These are phyloP conservation scores for Hystrix cristata DNA, from an alignment of 2,113 vertebrate species.

Conservation along the genomic window DNA sequence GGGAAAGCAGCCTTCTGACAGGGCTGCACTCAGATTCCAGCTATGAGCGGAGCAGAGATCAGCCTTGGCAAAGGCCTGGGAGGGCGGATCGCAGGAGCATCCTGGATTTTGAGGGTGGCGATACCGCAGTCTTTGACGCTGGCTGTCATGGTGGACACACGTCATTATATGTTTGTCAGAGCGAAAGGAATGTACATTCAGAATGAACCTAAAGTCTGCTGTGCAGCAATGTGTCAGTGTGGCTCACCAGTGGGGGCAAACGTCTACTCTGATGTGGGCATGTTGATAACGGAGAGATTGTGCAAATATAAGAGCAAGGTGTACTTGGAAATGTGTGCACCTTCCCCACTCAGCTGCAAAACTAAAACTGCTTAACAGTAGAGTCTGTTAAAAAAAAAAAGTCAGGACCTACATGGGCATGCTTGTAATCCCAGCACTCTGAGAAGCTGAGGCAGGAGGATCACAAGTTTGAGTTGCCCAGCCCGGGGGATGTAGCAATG, in stretches of 20 bases:
- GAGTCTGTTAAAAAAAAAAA: background rate
- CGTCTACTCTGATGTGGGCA: background rate
- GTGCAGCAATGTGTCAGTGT: no score
- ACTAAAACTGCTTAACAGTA: no score
- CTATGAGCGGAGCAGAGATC: background rate
- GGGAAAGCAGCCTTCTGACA: background rate
- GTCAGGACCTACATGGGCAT: accelerated
- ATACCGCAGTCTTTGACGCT: background rate
- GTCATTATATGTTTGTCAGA: background rate
- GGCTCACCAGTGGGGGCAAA: background rate
- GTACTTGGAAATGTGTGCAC: background rate
- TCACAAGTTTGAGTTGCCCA: background rate
- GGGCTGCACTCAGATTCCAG: background rate
- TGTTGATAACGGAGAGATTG: no score
- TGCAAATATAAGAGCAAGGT: background rate
- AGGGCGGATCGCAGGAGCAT: background rate
- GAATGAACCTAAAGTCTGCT: background rate
- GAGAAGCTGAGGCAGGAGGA: background rate
- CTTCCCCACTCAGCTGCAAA: background rate
- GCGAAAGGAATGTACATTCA: background rate
- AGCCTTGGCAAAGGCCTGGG: background rate
- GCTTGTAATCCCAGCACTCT: background rate
- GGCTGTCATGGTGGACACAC: no score
- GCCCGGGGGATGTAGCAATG: background rate
- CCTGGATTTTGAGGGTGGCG: background rate